These are phyloP conservation scores for Apus apus DNA, from an alignment of 2,113 vertebrate genomes.

Conservation along the genomic window DNA sequence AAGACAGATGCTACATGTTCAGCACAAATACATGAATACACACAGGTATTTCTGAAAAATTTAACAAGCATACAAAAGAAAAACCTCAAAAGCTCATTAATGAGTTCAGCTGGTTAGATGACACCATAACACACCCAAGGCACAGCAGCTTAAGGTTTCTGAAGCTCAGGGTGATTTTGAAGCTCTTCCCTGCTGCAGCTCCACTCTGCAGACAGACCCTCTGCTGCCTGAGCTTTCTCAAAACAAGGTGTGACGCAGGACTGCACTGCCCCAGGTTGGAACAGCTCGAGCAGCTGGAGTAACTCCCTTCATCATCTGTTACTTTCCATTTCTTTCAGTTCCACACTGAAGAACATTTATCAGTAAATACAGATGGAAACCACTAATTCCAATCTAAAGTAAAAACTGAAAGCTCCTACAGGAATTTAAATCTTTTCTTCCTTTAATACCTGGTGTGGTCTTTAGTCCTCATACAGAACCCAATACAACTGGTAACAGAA, in stretches of 20 bases:
- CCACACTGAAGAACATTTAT: background rate
- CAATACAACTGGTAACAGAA: background rate
- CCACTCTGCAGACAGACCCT: background rate
- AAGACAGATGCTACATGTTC: background rate
- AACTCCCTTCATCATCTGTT: background rate
- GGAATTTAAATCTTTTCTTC: background rate
- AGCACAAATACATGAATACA: background rate
- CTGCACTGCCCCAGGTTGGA: background rate
- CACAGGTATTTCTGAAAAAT: background rate
- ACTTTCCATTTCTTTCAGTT: background rate
- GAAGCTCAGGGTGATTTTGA: background rate
- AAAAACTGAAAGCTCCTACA: background rate
- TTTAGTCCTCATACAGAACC: background rate
- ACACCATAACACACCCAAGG: background rate
- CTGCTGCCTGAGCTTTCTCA: background rate
- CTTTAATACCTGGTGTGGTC: background rate
- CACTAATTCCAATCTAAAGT: background rate
- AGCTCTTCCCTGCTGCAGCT: background rate
- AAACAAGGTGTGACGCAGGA: background rate
- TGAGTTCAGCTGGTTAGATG: background rate
- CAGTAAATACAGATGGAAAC: background rate
- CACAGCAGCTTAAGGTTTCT: background rate
- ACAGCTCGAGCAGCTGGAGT: background rate
- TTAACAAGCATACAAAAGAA: background rate
- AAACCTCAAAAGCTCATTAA: background rate